Evolutionary conservation across 2,797 vertebrate genomes (phyloP), one percentile per base, ranked within the genome.

Genomic region (Alauda arvensis): DNA sequence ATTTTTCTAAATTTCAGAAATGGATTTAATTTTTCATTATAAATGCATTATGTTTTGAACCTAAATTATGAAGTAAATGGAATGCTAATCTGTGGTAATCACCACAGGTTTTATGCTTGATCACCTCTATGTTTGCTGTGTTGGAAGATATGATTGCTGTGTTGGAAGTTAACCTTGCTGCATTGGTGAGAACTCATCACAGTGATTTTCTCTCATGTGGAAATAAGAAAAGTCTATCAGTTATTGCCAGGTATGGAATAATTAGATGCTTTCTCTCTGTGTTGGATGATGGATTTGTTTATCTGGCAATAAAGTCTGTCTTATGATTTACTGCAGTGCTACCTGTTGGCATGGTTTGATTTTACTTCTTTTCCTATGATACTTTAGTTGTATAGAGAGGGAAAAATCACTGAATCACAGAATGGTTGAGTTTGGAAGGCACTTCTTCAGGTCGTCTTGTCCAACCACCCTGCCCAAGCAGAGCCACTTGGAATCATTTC

Each of bases 171-270:
- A 85, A 63, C 31, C 52, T 83, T 29, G 18, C 88, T 12, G 79
- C 88, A 3, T 61, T 95, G 52, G 9, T 93, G 78, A 83, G 39
- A 79, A 82, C 93, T 46, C 94, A 92, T 84, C 95, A 91, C 40
- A 53, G 39, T 23, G 52, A 59, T 75, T 56, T 76, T 40, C 85
- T 80, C 37, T 57, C 37, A 25, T 14, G 13, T 71, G 39, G 49
- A 63, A 56, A 42, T 16, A 60, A 65, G 31, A 87, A 87, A 69
- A 70, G 29, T 25, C 96, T 98, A 33, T 97, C 97, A 0, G 96
- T 98, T 87, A 92, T 98, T 90, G 97, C 98, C 63, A 98, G 98
- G 98, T 99, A 95, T 34, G 39, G 25, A n/a, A 56, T 39, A 61
- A 57, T 34, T 20, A 63, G 28, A 34, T 21, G 1, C 14, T 59